These are phyloP conservation scores for Synanthedon formicaeformis DNA, from an alignment of 2,888 invertebrate species.

Conservation along the genomic window DNA sequence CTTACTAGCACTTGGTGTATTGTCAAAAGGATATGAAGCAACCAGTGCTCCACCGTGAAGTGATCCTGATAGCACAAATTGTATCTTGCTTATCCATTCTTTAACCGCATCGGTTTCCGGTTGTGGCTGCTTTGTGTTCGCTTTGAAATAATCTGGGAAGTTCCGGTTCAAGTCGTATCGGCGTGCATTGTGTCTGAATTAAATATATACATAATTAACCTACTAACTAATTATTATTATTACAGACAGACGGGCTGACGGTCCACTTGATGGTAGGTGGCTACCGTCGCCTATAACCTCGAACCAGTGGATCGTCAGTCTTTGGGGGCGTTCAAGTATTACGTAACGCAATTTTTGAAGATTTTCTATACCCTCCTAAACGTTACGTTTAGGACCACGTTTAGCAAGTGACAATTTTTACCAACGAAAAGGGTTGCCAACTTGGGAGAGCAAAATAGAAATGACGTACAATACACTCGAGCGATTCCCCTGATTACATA, in stretches of 20 bases:
- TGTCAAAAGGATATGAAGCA: conserved; percentile 97
- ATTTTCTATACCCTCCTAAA: too few species aligned
- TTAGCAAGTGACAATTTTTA: too few species aligned
- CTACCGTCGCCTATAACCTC: too few species aligned
- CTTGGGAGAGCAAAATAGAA: too few species aligned
- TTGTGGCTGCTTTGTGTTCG: conserved; percentile 87
- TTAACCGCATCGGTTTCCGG: conserved; percentile 96
- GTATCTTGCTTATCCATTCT: conserved; percentile 92
- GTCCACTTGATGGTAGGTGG: too few species aligned
- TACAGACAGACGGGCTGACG: conserved; percentile 6
- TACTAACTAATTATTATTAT: conserved; percentile 4
- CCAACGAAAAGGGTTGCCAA: too few species aligned
- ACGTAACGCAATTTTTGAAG: too few species aligned
- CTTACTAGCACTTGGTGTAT: conserved; percentile 94
- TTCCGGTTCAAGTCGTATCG: conserved; percentile 95
- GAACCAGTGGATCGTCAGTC: too few species aligned
- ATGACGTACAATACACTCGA: too few species aligned
- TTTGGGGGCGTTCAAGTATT: too few species aligned
- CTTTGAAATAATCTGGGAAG: conserved; percentile 95
- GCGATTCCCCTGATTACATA: too few species aligned
- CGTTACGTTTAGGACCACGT: too few species aligned
- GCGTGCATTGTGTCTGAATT: conserved; percentile 82
- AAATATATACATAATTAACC: not conserved
- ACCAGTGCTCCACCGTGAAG: conserved; percentile 96
- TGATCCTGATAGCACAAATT: conserved; percentile 94